Conservation (phyloP, 1,140 invertebrate species). For the Elysia chlorotica region DNA sequence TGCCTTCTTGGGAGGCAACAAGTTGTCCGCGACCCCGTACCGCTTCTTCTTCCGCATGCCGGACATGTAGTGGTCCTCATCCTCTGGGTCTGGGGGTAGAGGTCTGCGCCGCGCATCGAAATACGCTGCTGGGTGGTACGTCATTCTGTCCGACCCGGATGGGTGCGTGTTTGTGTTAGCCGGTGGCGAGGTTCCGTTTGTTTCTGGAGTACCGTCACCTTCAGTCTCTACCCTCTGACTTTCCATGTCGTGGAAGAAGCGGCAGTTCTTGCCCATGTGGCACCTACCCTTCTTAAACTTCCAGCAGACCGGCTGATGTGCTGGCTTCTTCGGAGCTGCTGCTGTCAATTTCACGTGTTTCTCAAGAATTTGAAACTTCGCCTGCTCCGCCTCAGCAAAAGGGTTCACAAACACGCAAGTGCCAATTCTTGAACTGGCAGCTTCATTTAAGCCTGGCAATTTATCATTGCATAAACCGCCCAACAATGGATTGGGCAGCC, state of each 20-base stretch:
- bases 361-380: conserved; percentile 83
- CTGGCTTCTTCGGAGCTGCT: conserved; percentile 72
- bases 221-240: not conserved
- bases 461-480: conserved; percentile 25
- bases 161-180: not conserved
- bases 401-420: conserved; percentile 86
- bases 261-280: conserved; percentile 89
- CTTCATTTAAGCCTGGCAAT: conserved; percentile 27
- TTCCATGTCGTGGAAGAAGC: conserved; percentile 80
- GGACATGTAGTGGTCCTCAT: conserved; percentile 49
- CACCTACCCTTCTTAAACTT: conserved; percentile 90
- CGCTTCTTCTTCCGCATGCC: conserved; percentile 71
- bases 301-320: conserved; percentile 90
- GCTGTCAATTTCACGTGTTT: conserved; percentile 92
- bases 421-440: not conserved
- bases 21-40: conserved; percentile 76
- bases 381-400: conserved; percentile 85
- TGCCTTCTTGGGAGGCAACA: conserved; percentile 84
- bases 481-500: conserved; percentile 42
- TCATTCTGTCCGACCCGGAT: not conserved
- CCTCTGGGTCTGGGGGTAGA: conserved; percentile 30
- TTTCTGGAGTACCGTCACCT: not conserved
- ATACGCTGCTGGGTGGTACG: conserved; percentile 20
- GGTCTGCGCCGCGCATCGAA: not conserved
- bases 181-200: not conserved